These are phyloP conservation scores for Prionailurus bengalensis DNA, from an alignment of 2,113 vertebrate species.

Conservation along the genomic window DNA sequence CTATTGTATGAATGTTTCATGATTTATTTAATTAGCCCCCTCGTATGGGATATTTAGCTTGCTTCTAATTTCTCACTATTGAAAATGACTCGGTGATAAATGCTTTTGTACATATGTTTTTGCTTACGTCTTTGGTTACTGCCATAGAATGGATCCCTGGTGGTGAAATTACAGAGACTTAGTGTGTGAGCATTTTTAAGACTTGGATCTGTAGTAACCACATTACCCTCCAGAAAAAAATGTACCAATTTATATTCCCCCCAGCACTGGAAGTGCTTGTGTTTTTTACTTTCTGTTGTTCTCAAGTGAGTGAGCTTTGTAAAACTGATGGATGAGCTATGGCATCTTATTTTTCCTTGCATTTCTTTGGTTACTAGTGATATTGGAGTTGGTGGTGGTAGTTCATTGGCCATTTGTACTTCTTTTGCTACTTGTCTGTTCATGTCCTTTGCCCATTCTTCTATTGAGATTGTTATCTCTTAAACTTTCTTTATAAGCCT, in stretches of 20 bases:
- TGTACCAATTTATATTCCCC: background rate
- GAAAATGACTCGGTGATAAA: background rate
- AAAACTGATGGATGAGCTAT: background rate
- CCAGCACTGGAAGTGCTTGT: background rate
- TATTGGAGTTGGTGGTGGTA: background rate
- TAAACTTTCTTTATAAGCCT: background rate
- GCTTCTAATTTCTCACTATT: background rate
- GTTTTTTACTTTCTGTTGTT: background rate
- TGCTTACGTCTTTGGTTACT: background rate
- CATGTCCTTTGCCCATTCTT: background rate
- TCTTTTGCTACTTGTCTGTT: background rate
- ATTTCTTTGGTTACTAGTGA: background rate
- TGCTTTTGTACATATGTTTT: background rate
- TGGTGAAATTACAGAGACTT: background rate
- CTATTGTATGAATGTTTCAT: background rate
- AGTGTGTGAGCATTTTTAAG: background rate
- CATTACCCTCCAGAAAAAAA: background rate
- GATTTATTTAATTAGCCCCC: background rate
- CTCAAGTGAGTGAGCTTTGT: background rate
- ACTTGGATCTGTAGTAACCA: background rate
- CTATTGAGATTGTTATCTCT: background rate
- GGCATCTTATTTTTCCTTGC: background rate
- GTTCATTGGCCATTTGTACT: background rate
- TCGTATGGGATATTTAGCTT: background rate
- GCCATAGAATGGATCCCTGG: background rate